phyloP scores from a whole-genome alignment of 2,888 invertebrate species.

The Xiphydria camelus region DNA sequence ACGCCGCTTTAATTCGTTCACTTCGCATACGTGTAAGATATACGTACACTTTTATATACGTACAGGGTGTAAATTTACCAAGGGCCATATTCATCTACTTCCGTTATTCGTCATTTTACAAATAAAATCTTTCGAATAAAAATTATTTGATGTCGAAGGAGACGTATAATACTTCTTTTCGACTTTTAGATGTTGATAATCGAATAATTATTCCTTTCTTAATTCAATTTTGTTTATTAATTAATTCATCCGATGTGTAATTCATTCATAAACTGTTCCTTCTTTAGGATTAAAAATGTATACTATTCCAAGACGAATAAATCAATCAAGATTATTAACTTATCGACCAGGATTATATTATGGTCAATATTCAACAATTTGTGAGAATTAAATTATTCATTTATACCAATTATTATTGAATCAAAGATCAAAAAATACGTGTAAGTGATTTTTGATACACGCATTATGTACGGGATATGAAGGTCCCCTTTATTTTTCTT shows the following conservation, averaged over 20 bases:
- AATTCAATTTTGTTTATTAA: conserved; percentile 67
- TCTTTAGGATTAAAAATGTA: conserved; percentile 68
- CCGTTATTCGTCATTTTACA: too few species aligned
- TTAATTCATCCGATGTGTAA: conserved; percentile 66
- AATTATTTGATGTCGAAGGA: too few species aligned
- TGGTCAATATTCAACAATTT: conserved; percentile 83
- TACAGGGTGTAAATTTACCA: too few species aligned
- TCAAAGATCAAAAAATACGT: conserved; percentile 32
- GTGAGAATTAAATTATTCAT: conserved; percentile 75
- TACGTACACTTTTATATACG: not conserved
- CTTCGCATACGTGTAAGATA: too few species aligned
- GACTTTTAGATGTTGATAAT: conserved; percentile 69
- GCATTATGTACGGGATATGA: too few species aligned
- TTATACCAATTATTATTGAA: conserved; percentile 76
- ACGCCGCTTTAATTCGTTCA: too few species aligned
- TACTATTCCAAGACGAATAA: conserved; percentile 68
- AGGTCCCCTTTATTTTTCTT: too few species aligned
- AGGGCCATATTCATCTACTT: too few species aligned
- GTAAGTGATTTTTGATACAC: too few species aligned
- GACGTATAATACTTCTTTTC: conserved; percentile 58
- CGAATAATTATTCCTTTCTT: conserved; percentile 64
- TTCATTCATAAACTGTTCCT: conserved; percentile 70
- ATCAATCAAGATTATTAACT: conserved; percentile 66
- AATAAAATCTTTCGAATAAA: too few species aligned
- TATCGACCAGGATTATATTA: conserved; percentile 69